Evolutionary conservation across 2,888 invertebrate species (phyloP).

Genomic region (Sminthurides aquaticus): DNA sequence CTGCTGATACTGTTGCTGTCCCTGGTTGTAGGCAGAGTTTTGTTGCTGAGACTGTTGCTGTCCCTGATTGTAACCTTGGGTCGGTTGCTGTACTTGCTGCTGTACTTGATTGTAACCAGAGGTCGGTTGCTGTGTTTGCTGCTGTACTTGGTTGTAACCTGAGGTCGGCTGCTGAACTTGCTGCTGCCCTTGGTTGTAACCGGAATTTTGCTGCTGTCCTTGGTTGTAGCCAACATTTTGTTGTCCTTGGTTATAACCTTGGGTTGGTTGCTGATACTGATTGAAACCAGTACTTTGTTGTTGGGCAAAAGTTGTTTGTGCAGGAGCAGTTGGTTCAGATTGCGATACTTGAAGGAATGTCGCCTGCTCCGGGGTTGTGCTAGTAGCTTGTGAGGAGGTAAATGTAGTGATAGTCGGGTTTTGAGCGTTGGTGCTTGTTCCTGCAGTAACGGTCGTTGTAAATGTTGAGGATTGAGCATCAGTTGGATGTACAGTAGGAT

Average conservation of each 20-base stretch:
- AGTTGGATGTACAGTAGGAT: conserved; percentile 22
- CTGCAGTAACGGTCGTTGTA: conserved; percentile 13
- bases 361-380: conserved; percentile 2
- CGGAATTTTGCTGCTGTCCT: neutral
- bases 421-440: conserved; percentile 3
- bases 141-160: neutral
- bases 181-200: neutral
- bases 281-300: no score
- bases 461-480: conserved; percentile 16
- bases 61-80: neutral
- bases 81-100: neutral
- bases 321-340: neutral
- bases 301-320: neutral
- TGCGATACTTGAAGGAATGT: neutral
- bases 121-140: neutral
- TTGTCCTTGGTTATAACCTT: neutral
- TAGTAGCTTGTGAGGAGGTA: neutral
- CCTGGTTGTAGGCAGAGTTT: neutral
- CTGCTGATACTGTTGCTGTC: neutral
- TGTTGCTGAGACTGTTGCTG: neutral
- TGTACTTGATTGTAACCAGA: neutral
- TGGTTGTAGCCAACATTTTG: neutral
- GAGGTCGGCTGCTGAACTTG: neutral
- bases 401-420: conserved; percentile 9
- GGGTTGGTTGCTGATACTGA: neutral